A percentile compares a stretch with the other conserved stretches of the same genome.
Conservation (phyloP, 2,113 vertebrate genomes). For the Salvelinus fontinalis region DNA sequence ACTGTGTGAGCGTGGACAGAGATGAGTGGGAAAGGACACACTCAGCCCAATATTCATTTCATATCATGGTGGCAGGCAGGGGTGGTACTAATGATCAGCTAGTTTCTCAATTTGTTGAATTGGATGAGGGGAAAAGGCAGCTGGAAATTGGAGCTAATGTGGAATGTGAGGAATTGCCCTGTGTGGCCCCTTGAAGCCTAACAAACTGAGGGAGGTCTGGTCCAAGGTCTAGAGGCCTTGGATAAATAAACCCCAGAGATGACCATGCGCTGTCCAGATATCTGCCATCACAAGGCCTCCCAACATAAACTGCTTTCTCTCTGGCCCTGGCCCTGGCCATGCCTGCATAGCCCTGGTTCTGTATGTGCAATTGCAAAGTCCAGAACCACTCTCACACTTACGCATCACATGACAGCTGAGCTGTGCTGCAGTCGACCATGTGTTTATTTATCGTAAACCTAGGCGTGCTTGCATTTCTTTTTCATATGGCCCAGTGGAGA, state of each 20-base stretch:
- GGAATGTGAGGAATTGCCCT: constrained; percentile 81
- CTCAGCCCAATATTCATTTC: no score
- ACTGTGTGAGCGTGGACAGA: no score
- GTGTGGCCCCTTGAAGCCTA: constrained; percentile 81
- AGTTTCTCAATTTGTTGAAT: constrained; percentile 48
- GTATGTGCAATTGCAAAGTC: constrained; percentile 27
- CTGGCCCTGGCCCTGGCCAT: neutral
- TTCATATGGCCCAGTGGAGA: neutral
- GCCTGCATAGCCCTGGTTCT: constrained; percentile 21
- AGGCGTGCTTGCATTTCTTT: constrained; percentile 23
- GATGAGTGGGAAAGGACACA: neutral
- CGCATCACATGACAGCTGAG: constrained; percentile 23
- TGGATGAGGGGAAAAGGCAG: constrained; percentile 67
- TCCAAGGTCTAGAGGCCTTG: constrained; percentile 79
- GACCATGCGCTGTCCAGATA: constrained; percentile 80
- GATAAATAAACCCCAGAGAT: constrained; percentile 82
- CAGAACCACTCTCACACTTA: constrained; percentile 10
- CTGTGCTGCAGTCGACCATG: constrained; percentile 7
- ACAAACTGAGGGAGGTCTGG: constrained; percentile 86
- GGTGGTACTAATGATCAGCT: neutral
- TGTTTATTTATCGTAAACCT: constrained; percentile 42
- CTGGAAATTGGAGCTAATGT: constrained; percentile 80
- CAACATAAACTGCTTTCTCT: constrained; percentile 61
- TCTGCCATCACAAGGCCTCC: constrained; percentile 74
- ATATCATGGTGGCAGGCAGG: neutral